These are phyloP conservation scores for Vipera latastei DNA, from an alignment of 2,797 vertebrate genomes.

Conservation along the genomic window DNA sequence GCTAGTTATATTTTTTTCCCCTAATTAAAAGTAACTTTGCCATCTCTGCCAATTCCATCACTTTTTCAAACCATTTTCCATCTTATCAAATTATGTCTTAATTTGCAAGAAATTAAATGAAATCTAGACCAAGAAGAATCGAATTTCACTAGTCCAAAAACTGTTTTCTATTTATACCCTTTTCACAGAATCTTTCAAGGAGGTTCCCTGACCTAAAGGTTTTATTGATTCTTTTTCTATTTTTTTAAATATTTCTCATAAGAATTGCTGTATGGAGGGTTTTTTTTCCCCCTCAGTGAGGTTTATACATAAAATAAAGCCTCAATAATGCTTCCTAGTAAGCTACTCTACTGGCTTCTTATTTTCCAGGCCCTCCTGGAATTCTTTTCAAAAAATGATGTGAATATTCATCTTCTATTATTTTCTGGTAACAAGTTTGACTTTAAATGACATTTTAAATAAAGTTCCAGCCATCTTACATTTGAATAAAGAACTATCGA, in stretches of 20 bases:
- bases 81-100: neutral
- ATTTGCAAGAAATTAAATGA: neutral
- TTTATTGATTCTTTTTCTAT: neutral
- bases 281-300: neutral
- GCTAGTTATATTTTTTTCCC: neutral
- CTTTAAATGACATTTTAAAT: neutral
- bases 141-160: neutral
- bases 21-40: neutral
- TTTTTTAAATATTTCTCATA: neutral
- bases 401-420: neutral
- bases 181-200: neutral
- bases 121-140: neutral
- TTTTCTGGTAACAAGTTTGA: neutral
- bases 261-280: neutral
- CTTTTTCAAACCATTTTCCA: neutral
- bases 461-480: neutral
- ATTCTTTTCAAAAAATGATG: neutral
- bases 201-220: neutral
- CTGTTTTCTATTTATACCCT: neutral
- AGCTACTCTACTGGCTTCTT: neutral
- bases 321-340: neutral
- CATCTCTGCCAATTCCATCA: neutral
- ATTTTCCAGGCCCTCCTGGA: neutral
- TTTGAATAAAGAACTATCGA: neutral
- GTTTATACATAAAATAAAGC: neutral